Evolutionary conservation across 2,797 vertebrate genomes (phyloP).

Genomic region (Euthynnus affinis): DNA sequence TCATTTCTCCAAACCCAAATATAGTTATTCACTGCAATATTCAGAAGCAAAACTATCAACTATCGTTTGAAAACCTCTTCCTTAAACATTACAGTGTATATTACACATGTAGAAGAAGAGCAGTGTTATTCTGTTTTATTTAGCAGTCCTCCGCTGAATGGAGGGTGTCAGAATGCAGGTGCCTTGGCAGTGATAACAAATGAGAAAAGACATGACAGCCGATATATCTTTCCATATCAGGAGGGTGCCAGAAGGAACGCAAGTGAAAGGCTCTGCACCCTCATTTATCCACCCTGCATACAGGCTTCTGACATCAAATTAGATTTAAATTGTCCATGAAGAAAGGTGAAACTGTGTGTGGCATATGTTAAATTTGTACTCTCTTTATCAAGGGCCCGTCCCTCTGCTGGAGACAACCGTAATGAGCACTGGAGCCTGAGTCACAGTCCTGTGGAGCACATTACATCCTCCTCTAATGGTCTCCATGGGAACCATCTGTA

Average conservation of each 20-base stretch:
- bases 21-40: background rate
- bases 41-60: too few species aligned
- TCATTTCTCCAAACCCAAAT: background rate
- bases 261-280: too few species aligned
- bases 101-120: background rate
- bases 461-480: constrained; percentile 88
- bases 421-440: constrained; percentile 91
- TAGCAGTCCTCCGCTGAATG: background rate
- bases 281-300: background rate
- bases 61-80: too few species aligned
- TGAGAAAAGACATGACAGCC: too few species aligned
- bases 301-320: background rate
- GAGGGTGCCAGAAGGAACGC: too few species aligned
- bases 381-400: constrained; percentile 85
- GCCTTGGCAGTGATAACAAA: background rate
- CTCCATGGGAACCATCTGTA: constrained; percentile 91
- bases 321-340: constrained; percentile 1
- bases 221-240: too few species aligned
- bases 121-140: background rate
- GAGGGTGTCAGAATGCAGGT: background rate
- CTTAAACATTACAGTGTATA: too few species aligned
- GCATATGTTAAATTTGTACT: constrained; percentile 29
- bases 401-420: constrained; percentile 91
- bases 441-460: constrained; percentile 90
- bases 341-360: constrained; percentile 26